Evolutionary conservation across 1,140 invertebrate species (phyloP), one percentile per base, ranked within the genome.

Genomic region (Cecropterus lyciades): DNA sequence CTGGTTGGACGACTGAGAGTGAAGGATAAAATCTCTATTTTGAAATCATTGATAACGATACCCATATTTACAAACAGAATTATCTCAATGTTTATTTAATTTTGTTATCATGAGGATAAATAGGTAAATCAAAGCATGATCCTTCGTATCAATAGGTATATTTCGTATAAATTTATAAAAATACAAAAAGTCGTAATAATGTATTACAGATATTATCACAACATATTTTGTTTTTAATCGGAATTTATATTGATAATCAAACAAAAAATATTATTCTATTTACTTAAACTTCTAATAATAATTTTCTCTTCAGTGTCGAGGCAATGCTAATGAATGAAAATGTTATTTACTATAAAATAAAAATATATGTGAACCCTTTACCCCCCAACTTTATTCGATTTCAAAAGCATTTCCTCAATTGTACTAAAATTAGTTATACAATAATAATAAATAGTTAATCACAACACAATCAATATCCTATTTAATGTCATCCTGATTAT

Each of bases 401-500:
- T 69, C 87, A 89, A 77, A 74, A 90, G 87, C 87, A 76, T 77
- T 75, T 70, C 87, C 87, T 90, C 87, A 90, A 90, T 65, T 16
- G 33, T 65, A 67, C 49, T 57, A 17, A 56, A 30, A 67, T 62
- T 48, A 57, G 59, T 70, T 33, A 55, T 59, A 56, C 46, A 64
- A 73, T 55, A 67, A 73, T 65, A 65, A 72, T 73, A 73, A 65
- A 65, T 79, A 40, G 20, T 56, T 51, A 53, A 57, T 62, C 51
- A 40, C 45, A 68, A 43, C 52, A 69, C 56, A 15, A 59, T 37
- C 5, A 37, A 33, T 6, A 33, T 62, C 11, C 56, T 45, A 15
- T 3, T 24, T 33, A 7, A 9, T 33, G 1, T 6, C 30, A 6
- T 33, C 3, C 30, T 33, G 3, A 33, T 4, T 33, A 10, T 9